Percentiles rank a stretch among this genome's conserved stretches.
Conservation (phyloP, 2,113 vertebrate genomes). For the human (Homo sapiens) region DNA sequence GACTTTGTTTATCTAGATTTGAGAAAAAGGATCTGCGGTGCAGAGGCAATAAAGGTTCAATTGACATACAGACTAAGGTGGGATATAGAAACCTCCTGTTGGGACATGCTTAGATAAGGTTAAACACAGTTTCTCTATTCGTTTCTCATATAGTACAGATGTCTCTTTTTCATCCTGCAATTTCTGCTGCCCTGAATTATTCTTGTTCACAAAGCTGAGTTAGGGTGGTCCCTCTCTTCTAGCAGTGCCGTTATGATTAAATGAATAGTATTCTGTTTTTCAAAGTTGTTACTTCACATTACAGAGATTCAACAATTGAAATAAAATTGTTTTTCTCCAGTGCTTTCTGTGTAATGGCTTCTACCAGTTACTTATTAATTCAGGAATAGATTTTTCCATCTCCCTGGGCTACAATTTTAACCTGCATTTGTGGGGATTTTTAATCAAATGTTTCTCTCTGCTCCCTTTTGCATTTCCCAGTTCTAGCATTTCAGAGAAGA, state of each 20-base stretch:
- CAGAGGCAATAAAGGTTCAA: neutral
- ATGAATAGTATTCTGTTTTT: neutral
- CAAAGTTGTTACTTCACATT: neutral
- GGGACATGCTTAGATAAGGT: neutral
- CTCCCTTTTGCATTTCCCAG: neutral
- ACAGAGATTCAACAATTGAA: neutral
- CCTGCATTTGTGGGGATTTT: neutral
- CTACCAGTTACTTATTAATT: neutral
- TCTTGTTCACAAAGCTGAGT: neutral
- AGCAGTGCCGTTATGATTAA: neutral
- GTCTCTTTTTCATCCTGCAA: neutral
- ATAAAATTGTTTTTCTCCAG: neutral
- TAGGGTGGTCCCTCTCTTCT: fast-evolving
- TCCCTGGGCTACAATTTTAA: neutral
- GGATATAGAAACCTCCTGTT: neutral
- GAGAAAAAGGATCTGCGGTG: fast-evolving
- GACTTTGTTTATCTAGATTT: neutral
- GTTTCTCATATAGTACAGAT: neutral
- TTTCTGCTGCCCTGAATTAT: neutral
- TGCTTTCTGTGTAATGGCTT: neutral
- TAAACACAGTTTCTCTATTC: neutral
- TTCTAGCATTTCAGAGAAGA: slow-evolving; percentile 24
- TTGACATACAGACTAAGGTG: neutral
- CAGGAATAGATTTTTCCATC: neutral
- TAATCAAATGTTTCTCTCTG: neutral